These are phyloP conservation scores for Spilosoma lubricipeda DNA, from an alignment of 2,888 invertebrate species.

Conservation along the genomic window DNA sequence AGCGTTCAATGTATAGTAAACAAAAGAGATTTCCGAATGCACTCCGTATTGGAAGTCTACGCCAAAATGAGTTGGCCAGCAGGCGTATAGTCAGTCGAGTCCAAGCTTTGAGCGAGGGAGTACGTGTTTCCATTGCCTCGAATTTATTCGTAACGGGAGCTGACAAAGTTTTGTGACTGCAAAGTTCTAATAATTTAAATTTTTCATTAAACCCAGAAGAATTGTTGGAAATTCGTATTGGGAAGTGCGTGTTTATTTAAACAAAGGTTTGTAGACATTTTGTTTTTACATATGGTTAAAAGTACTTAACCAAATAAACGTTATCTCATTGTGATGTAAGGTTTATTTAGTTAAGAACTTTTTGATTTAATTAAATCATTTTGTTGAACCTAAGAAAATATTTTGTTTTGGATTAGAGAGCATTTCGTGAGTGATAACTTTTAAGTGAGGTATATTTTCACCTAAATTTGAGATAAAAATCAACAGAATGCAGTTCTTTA, in stretches of 20 bases:
- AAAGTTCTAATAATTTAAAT: conserved; percentile 58
- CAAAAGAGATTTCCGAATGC: conserved; percentile 14
- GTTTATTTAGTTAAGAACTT: conserved; percentile 27
- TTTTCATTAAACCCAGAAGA: conserved; percentile 49
- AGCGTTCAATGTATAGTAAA: conserved; percentile 54
- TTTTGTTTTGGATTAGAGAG: neutral
- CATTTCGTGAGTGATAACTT: neutral
- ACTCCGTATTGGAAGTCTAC: conserved; percentile 36
- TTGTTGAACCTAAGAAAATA: neutral
- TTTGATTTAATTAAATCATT: conserved; percentile 1
- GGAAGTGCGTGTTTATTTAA: conserved; percentile 50
- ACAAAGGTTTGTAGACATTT: conserved; percentile 54
- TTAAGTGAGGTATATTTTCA: neutral
- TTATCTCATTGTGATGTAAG: conserved; percentile 6
- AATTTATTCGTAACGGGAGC: conserved; percentile 56
- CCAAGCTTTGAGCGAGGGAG: conserved; percentile 46
- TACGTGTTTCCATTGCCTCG: conserved; percentile 51
- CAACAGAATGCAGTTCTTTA: neutral
- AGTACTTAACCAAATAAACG: neutral
- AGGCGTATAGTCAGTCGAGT: conserved; percentile 57
- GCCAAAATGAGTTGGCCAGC: conserved; percentile 48
- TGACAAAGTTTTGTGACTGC: conserved; percentile 68
- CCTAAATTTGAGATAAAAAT: neutral
- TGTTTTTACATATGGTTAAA: conserved; percentile 38
- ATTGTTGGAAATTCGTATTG: conserved; percentile 51